Conservation (phyloP, 1,140 invertebrate genomes). For the Telenomus remus region DNA sequence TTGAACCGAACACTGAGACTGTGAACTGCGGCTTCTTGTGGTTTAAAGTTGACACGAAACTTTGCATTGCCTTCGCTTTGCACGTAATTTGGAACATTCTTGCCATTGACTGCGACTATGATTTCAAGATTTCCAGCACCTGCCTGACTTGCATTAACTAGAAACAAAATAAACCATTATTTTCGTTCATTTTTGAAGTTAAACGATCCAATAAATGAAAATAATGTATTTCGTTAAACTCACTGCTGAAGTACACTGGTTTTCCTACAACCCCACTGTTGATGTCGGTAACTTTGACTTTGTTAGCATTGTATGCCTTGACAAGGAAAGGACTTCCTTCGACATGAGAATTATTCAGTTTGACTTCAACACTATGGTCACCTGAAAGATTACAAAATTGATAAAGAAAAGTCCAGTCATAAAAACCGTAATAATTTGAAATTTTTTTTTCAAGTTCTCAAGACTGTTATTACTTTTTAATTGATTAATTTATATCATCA, state of each 20-base stretch:
- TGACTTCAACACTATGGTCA: constrained; percentile 94
- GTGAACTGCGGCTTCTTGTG: constrained; percentile 91
- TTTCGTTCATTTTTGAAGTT: background rate
- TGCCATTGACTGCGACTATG: constrained; percentile 96
- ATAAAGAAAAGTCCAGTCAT: background rate
- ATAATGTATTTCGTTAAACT: no score
- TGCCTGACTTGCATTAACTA: constrained; percentile 87
- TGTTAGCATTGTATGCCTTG: constrained; percentile 95
- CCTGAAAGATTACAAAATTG: constrained; percentile 70
- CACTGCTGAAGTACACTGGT: constrained; percentile 94
- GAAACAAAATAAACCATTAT: constrained; percentile 46
- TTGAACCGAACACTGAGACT: constrained; percentile 96
- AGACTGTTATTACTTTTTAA: background rate
- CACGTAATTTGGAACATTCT: constrained; percentile 99
- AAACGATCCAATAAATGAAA: no score
- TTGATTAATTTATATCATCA: background rate
- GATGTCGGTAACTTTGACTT: constrained; percentile 93
- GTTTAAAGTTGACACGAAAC: constrained; percentile 97
- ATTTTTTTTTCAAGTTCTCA: constrained; percentile 12
- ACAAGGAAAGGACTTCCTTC: constrained; percentile 95
- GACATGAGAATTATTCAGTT: constrained; percentile 87
- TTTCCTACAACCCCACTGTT: constrained; percentile 91
- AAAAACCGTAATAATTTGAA: background rate
- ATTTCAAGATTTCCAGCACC: constrained; percentile 98
- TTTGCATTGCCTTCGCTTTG: constrained; percentile 97